Base-by-base conservation (phyloP, 2,888 invertebrate genomes). In the Patella caerulea region DNA sequence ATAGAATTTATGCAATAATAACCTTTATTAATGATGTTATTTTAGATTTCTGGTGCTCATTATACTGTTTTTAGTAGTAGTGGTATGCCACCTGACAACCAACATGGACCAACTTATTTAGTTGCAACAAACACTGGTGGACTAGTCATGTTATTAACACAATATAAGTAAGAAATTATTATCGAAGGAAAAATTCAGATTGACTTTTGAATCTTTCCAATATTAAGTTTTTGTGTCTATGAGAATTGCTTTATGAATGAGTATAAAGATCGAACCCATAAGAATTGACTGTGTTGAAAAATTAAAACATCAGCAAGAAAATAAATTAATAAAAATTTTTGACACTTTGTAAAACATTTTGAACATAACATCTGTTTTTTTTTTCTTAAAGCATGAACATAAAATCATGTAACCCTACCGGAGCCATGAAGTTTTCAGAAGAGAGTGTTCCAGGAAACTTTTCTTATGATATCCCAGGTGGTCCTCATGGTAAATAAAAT, bases 61-160 rank as follows among this genome's bases (percentile, higher is more conserved):
- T 65, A 24, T 24, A 65, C 14, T 65, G 65, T 65, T 2, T 65
- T 24, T 14, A 65, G 19, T 24, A 65, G 14, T 19, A 65, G 14
- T 19, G 12, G 24, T 65, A 24, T 65, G 24, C 65, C 65, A 12
- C 7, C 24, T 24, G 65, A 65, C 24, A 65, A 65, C 19, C 65
- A 65, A 65, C 65, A 65, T 65, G 65, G 65, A 24, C 65, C 65
- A 65, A 65, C 24, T 2, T 65, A 65, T 65, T 11, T 65, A n/a
- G n/a, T 24, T 17, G 24, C 65, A 19, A 65, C 65, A 19, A 19
- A n/a, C 24, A 19, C 65, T 19, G 65, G 65, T 0, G 24, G 65
- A 19, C 24, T 65, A 19, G n/a, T 65, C 12, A 65, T 65, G n/a
- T 19, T 65, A n/a, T 2, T 19, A 19, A 19, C 65, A 19, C n/a